Percentiles rank a stretch among this genome's conserved stretches.
These are phyloP conservation scores for Drosophila kanapiae DNA, from an alignment of 1,140 invertebrate genomes.

Conservation along the genomic window DNA sequence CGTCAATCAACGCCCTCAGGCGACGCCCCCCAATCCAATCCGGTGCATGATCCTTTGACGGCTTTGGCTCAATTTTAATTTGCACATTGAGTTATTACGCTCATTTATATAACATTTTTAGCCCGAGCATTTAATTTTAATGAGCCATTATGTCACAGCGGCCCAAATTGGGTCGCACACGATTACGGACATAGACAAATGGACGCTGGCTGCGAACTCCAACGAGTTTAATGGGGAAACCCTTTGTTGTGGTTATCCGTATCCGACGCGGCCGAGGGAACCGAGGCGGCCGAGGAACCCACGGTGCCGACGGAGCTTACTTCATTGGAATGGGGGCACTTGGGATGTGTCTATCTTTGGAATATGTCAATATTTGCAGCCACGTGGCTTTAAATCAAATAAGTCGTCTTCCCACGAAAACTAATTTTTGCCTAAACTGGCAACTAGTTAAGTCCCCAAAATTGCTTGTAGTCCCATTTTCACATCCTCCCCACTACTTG, in stretches of 20 bases:
- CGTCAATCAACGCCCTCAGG: conserved; percentile 25
- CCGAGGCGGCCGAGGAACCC: neutral
- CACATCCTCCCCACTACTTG: neutral
- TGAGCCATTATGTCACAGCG: conserved; percentile 73
- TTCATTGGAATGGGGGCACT: neutral
- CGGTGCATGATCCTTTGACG: conserved; percentile 26
- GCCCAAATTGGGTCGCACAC: conserved; percentile 33
- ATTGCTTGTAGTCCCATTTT: neutral
- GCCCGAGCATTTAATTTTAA: conserved; percentile 65
- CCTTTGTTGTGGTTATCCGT: conserved; percentile 67
- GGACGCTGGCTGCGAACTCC: conserved; percentile 21
- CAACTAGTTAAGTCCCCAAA: neutral
- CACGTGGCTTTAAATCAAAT: conserved; percentile 18
- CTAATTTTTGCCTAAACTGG: neutral
- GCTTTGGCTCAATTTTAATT: conserved; percentile 74
- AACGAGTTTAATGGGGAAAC: conserved; percentile 58
- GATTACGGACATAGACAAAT: conserved; percentile 42
- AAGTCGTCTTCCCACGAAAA: neutral
- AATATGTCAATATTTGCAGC: conserved; percentile 19
- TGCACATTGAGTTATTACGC: conserved; percentile 70
- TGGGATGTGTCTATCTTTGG: conserved; percentile 8
- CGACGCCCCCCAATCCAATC: conserved; percentile 4
- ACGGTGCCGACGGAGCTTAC: neutral
- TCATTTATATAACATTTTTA: conserved; percentile 70
- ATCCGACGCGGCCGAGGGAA: neutral